Conservation (phyloP, 2,888 invertebrate species). For the Polietes domitor region DNA sequence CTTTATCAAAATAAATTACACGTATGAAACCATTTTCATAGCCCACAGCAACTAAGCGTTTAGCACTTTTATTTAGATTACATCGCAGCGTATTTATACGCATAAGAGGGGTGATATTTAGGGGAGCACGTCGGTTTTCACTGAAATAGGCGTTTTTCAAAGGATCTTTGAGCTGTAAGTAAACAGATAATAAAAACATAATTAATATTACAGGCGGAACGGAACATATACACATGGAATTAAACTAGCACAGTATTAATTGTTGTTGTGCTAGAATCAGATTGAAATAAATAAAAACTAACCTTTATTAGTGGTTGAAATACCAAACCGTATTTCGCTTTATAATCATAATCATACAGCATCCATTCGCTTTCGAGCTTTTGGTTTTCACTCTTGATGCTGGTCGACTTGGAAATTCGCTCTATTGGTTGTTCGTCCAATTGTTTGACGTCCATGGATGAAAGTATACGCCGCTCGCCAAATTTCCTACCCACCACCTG, state of each 20-base stretch:
- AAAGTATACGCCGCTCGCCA: conserved; percentile 55
- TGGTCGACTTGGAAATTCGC: conserved; percentile 41
- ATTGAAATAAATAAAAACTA: not conserved
- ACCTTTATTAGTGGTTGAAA: conserved; percentile 71
- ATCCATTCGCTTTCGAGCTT: conserved; percentile 34
- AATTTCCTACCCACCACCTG: conserved; percentile 43
- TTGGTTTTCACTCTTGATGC: conserved; percentile 1
- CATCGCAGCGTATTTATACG: conserved; percentile 75
- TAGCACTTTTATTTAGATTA: conserved; percentile 74
- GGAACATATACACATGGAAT: too few species aligned
- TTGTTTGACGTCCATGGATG: conserved; percentile 70
- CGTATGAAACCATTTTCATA: conserved; percentile 79
- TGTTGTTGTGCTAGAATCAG: too few species aligned
- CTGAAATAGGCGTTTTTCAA: conserved; percentile 57
- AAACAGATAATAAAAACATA: not conserved
- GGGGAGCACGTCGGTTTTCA: conserved; percentile 67
- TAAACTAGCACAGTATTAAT: too few species aligned
- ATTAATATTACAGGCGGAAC: too few species aligned
- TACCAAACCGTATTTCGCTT: conserved; percentile 75
- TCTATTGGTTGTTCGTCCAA: conserved; percentile 65
- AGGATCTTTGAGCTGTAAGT: conserved; percentile 30
- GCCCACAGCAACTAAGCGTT: conserved; percentile 75
- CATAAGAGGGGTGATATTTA: conserved; percentile 69
- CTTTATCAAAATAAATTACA: conserved; percentile 69
- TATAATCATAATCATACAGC: conserved; percentile 69